Evolutionary conservation across 2,888 invertebrate species (phyloP), one percentile per base, ranked within the genome.

Genomic region (Anorthoa munda): DNA sequence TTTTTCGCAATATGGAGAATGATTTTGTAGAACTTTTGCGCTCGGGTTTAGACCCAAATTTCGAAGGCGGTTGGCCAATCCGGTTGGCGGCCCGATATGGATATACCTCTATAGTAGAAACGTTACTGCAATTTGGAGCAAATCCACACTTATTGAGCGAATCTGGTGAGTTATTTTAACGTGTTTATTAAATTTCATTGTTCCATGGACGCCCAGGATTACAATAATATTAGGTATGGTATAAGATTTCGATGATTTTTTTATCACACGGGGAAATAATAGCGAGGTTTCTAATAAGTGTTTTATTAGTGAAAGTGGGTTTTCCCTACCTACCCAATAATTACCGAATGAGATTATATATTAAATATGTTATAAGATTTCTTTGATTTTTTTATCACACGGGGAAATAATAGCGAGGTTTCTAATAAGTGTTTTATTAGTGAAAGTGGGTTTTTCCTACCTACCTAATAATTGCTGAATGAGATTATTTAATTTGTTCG

Each of bases 41-140:
- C 61, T 85, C 86, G 56, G 95, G 95, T 26, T 89, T 95, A 74
- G 94, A 96, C 79, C 94, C 95, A 51, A 95, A 96, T 83, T 91
- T 90, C 74, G 94, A 92, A 88, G 92, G 94, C 31, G 96, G 96
- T 59, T 96, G 95, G 95, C 94, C 94, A n/a, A 91, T 96, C 23
- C 89, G 96, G 83, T 81, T 95, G 75, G 95, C 96, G 56, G 95
- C 96, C 71, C 91, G 96, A 23, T 89, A 92, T 76, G 96, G 96
- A 26, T 90, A 88, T 70, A 90, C 87, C 76, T 83, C 83, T 18
- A 90, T 95, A 74, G 96, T 95, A 12, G 93, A 92, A 87, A 82
- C 84, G 45, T 89, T 96, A 60, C 85, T 95, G 55, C 93, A 92
- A 81, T 92, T 91, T 87, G 95, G 96, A 64, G 95, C 95, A 45